A percentile compares a stretch with the other conserved stretches of the same genome.
Conservation (phyloP, 30 jellyfish, hydroid and myxozoan species). For the Hydra vulgaris region DNA sequence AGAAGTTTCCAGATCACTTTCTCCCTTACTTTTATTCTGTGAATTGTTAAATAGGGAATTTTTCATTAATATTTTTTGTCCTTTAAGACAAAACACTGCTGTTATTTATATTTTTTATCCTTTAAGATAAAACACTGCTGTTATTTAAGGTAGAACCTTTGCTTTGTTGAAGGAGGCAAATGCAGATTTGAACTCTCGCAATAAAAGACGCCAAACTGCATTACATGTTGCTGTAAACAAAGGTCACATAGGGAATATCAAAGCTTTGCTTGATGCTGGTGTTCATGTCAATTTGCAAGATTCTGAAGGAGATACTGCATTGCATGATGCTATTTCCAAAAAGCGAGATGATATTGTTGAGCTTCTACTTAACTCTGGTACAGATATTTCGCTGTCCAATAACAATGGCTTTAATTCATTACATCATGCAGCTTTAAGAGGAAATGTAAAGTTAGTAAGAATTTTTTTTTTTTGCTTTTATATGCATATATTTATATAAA, state of each 20-base stretch:
- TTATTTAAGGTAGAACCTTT: conserved; percentile 10
- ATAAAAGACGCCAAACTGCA: conserved; percentile 73
- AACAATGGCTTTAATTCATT: conserved; percentile 74
- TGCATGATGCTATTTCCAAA: conserved; percentile 86
- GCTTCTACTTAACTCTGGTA: conserved; percentile 49
- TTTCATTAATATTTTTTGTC: no score
- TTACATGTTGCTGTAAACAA: conserved; percentile 87
- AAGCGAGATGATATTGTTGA: conserved; percentile 80
- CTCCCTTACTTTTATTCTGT: no score
- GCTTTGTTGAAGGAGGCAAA: conserved; percentile 50
- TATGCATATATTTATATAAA: neutral
- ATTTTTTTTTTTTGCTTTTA: no score
- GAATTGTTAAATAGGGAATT: no score
- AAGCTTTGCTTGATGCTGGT: neutral
- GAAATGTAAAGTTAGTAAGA: conserved; percentile 54
- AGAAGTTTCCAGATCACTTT: no score
- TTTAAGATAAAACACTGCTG: neutral
- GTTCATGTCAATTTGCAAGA: conserved; percentile 43
- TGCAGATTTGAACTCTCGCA: conserved; percentile 79
- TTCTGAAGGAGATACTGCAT: conserved; percentile 91
- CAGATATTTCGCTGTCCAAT: conserved; percentile 59
- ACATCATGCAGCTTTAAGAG: conserved; percentile 90
- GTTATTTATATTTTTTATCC: neutral
- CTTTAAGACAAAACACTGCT: no score
- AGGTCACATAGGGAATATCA: conserved; percentile 36